phyloP scores from a whole-genome alignment of 2,888 invertebrate genomes.

The Pristionchus exspectatus region DNA sequence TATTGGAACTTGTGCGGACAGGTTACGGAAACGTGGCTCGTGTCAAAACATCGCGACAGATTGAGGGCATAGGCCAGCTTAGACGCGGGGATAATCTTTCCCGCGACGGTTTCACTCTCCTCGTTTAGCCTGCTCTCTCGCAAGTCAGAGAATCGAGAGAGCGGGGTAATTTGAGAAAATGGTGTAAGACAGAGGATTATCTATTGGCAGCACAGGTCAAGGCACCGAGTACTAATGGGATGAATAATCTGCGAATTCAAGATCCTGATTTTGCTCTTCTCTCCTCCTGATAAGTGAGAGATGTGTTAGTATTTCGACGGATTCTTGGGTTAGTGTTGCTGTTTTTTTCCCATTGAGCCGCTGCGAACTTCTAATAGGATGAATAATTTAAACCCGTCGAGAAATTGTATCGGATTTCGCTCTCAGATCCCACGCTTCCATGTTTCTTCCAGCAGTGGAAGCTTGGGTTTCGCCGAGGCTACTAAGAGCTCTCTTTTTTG shows the following conservation, averaged over 20 bases:
- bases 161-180: no score
- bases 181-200: background rate
- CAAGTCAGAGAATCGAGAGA: background rate
- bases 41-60: background rate
- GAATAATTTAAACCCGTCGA: background rate
- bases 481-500: no score
- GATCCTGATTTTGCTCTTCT: no score
- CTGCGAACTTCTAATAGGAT: background rate
- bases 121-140: background rate
- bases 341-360: background rate
- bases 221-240: background rate
- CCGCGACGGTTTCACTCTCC: background rate
- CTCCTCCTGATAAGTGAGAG: no score
- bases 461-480: background rate
- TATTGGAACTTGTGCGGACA: no score
- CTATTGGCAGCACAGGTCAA: background rate
- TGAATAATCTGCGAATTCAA: background rate
- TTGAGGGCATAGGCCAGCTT: background rate
- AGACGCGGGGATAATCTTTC: background rate
- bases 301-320: no score
- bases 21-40: background rate
- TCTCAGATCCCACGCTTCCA: background rate
- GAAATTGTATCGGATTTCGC: background rate
- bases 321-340: no score
- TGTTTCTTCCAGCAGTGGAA: background rate